Percentiles rank a stretch among this genome's conserved stretches.
Conservation (phyloP, 2,113 vertebrate species). For the Pterophyllum scalare region DNA sequence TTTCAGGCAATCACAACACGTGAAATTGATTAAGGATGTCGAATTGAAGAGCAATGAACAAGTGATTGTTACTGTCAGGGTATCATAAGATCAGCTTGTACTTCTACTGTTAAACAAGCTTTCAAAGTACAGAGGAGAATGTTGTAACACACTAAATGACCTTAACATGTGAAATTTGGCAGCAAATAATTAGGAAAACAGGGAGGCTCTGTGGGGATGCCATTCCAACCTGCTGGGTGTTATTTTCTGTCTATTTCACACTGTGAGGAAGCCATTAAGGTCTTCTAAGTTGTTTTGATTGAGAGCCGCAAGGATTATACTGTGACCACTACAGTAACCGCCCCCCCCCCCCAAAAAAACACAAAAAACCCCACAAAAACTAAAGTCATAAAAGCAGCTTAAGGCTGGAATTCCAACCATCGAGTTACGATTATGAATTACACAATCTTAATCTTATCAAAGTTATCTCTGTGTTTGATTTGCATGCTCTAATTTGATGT, state of each 20-base stretch:
- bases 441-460: neutral
- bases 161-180: slow-evolving; percentile 9
- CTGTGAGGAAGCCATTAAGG: slow-evolving; percentile 41
- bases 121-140: neutral
- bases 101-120: slow-evolving; percentile 28
- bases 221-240: slow-evolving; percentile 3
- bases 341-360: neutral
- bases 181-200: neutral
- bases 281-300: slow-evolving; percentile 44
- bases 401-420: neutral
- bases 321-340: slow-evolving; percentile 25
- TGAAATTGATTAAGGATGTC: slow-evolving; percentile 39
- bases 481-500: neutral
- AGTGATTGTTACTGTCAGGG: slow-evolving; percentile 20
- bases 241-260: slow-evolving; percentile 53
- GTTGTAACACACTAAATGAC: neutral
- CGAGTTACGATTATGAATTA: neutral
- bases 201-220: neutral
- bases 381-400: neutral
- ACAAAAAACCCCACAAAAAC: neutral
- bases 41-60: slow-evolving; percentile 31
- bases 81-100: neutral
- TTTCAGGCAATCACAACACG: slow-evolving; percentile 28
- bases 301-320: slow-evolving; percentile 22
- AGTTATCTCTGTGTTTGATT: neutral